Percentiles rank a stretch among this genome's conserved stretches.
These are phyloP conservation scores for Porites divaricata DNA, from an alignment of 92 coral and sea anemone genomes.

Conservation along the genomic window DNA sequence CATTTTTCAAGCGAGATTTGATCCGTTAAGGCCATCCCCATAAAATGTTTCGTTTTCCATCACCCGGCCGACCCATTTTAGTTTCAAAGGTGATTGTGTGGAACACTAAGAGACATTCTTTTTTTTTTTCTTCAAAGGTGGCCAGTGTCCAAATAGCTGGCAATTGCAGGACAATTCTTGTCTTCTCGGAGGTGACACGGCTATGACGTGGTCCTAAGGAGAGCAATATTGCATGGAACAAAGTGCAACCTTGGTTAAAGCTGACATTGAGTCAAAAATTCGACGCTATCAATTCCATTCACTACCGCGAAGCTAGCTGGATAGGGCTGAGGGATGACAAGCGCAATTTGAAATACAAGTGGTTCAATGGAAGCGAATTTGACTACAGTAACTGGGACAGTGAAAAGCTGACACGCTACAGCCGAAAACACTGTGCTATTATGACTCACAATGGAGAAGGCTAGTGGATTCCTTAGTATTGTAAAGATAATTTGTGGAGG, in stretches of 20 bases:
- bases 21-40: no score
- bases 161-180: neutral
- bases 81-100: no score
- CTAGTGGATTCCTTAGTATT: slow-evolving; percentile 1
- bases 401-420: neutral
- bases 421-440: neutral
- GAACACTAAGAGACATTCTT: neutral
- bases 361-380: slow-evolving; percentile 10
- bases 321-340: slow-evolving; percentile 12
- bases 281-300: neutral
- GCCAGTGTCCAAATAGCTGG: neutral
- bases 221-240: neutral
- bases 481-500: neutral
- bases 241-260: slow-evolving; percentile 1
- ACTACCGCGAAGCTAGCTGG: neutral
- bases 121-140: neutral
- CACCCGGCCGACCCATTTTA: no score
- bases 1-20: no score
- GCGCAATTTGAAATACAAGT: neutral
- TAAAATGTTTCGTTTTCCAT: no score
- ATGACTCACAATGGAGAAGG: neutral
- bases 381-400: slow-evolving; percentile 11
- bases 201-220: slow-evolving; percentile 4
- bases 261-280: slow-evolving; percentile 1
- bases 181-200: neutral